Evolutionary conservation across 2,797 vertebrate genomes (phyloP).

Genomic region (Falco novaeseelandiae): DNA sequence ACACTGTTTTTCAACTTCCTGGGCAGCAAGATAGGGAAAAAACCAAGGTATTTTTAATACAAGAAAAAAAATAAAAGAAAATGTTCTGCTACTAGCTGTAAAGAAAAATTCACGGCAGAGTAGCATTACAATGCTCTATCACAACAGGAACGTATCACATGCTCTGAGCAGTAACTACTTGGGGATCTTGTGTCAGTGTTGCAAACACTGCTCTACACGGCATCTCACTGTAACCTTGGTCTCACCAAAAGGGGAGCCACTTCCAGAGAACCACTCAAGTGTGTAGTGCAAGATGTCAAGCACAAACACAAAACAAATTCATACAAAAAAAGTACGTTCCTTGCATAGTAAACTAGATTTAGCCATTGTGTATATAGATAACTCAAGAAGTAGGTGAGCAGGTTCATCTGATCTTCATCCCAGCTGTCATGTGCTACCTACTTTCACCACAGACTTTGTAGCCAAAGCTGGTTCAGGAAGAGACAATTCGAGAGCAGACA

Average conservation of each 20-base stretch:
- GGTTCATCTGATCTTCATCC: neutral
- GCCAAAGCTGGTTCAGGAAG: neutral
- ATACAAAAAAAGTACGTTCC: neutral
- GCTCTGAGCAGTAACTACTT: neutral
- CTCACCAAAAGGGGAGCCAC: neutral
- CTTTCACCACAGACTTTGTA: neutral
- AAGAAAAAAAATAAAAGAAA: neutral
- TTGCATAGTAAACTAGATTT: neutral
- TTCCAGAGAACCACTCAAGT: neutral
- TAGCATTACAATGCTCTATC: neutral
- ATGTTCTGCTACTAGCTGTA: neutral
- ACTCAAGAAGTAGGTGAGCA: neutral
- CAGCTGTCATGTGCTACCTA: neutral
- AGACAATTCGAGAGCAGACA: neutral
- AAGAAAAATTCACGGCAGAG: neutral
- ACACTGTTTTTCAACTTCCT: constrained; percentile 96
- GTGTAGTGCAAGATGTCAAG: neutral
- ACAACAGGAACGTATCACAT: neutral
- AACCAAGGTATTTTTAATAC: neutral
- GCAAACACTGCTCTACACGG: neutral
- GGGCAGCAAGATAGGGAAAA: neutral
- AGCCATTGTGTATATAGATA: fast-evolving
- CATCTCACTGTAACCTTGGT: neutral
- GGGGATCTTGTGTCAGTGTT: neutral
- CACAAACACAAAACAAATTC: neutral